Evolutionary conservation across 1,140 invertebrate species (phyloP), one percentile per base, ranked within the genome.

Genomic region (Heterodera schachtii): DNA sequence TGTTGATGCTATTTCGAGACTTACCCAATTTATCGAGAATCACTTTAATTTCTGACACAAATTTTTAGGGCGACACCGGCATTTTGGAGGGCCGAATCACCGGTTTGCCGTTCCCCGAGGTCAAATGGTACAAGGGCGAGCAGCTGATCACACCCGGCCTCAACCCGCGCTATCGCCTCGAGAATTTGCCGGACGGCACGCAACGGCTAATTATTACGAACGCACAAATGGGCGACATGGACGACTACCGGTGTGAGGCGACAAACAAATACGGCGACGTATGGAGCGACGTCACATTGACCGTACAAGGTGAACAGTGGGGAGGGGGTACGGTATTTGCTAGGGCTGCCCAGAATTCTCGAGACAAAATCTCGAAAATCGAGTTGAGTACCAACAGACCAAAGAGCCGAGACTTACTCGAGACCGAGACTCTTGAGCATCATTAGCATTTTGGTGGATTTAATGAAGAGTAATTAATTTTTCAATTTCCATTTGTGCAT

Each of bases 61-160:
- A 43, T 57, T 94, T 95, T 85, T 95, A 96, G 90, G 95, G 94
- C 64, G 93, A 94, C 71, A 95, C 94, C 3, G 93, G 95, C 16
- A 94, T 95, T 89, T 96, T 97, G 86, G 94, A 95, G 90, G 90
- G 90, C 85, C 93, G 95, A 92, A 94, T 97, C 8, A 94, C 95
- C 91, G 95, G 94, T n/a, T 95, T 95, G 92, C 95, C 95, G 0
- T 92, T 95, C 81, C 95, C 95, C 1, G 93, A 94, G 70, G 93
- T 95, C 11, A 92, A 91, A 79, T 96, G 95, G 95, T 93, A 91
- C 43, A 95, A 95, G 89, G 93, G 96, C 90, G 94, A 93, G 4
- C 89, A 92, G 19, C 73, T 80, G 21, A 64, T 69, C 3, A 52
- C 57, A 7, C 71, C 81, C 7, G 82, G 73, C 7, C 21, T 21